Conservation (phyloP, 2,113 vertebrate species). For the Atractosteus spatula region DNA sequence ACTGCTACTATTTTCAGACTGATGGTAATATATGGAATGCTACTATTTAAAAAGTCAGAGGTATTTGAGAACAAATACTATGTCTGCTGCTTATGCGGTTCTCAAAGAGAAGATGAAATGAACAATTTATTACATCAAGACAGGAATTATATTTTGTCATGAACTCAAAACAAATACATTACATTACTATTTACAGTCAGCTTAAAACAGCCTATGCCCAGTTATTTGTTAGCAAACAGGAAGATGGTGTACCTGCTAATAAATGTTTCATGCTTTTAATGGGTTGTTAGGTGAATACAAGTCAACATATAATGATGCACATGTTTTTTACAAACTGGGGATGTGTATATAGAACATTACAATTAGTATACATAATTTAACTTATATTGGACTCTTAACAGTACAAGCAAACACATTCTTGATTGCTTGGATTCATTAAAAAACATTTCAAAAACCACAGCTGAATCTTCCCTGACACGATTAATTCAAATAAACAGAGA, state of each 20-base stretch:
- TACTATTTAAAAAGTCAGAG: too few species aligned
- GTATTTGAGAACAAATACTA: too few species aligned
- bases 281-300: background rate
- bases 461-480: too few species aligned
- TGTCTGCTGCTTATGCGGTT: background rate
- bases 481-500: too few species aligned
- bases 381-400: background rate
- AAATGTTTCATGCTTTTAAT: constrained; percentile 5
- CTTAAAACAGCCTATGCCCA: background rate
- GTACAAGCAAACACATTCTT: background rate
- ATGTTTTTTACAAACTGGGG: constrained; percentile 2
- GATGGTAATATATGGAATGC: too few species aligned
- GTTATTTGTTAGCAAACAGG: background rate
- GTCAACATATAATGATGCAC: background rate
- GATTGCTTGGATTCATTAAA: background rate
- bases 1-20: too few species aligned
- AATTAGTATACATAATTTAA: background rate
- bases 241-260: background rate
- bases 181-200: background rate
- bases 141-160: background rate
- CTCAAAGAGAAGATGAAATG: background rate
- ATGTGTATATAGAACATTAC: background rate
- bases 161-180: background rate
- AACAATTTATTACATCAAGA: background rate
- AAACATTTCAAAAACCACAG: too few species aligned